These are phyloP conservation scores for Zaprionus gabonicus DNA, from an alignment of 1,140 invertebrate genomes.

Conservation along the genomic window DNA sequence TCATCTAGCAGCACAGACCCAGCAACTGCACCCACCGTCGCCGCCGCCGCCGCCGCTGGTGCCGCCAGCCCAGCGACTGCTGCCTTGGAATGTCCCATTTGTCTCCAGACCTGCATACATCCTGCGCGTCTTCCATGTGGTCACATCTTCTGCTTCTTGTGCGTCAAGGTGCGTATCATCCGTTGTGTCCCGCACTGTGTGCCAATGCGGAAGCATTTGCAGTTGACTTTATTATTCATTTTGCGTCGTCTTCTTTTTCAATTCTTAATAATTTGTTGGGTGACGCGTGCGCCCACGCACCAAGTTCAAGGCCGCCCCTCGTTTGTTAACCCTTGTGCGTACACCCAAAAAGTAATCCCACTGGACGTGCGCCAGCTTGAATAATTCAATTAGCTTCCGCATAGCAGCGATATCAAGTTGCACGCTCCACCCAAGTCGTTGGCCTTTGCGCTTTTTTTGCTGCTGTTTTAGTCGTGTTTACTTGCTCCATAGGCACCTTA, in stretches of 20 bases:
- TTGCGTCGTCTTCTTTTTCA: slow-evolving; percentile 28
- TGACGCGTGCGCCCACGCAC: slow-evolving; percentile 40
- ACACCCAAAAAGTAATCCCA: not conserved
- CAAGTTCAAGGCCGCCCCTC: slow-evolving; percentile 64
- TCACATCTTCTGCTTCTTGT: slow-evolving; percentile 98
- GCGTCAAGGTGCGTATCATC: slow-evolving; percentile 90
- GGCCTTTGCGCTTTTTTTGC: slow-evolving; percentile 12
- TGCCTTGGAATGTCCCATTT: slow-evolving; percentile 93
- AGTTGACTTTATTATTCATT: slow-evolving; percentile 48
- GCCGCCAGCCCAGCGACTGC: slow-evolving; percentile 1
- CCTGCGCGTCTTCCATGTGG: slow-evolving; percentile 95
- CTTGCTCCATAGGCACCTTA: slow-evolving; percentile 11
- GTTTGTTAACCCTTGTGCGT: slow-evolving; percentile 46
- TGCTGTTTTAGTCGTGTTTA: not conserved
- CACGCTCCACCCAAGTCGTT: slow-evolving; percentile 12
- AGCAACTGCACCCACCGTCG: not conserved
- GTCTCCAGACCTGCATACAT: slow-evolving; percentile 94
- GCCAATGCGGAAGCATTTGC: slow-evolving; percentile 46
- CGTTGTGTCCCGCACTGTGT: not conserved
- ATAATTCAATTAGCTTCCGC: slow-evolving; percentile 50
- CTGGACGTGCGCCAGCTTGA: slow-evolving; percentile 22
- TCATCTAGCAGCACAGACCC: not conserved
- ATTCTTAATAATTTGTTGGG: not conserved
- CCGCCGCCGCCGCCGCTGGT: slow-evolving; percentile 3
- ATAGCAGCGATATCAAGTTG: slow-evolving; percentile 25